Evolutionary conservation across 2,113 vertebrate species (phyloP), one percentile per base, ranked within the genome.

Genomic region (Channa maculata): DNA sequence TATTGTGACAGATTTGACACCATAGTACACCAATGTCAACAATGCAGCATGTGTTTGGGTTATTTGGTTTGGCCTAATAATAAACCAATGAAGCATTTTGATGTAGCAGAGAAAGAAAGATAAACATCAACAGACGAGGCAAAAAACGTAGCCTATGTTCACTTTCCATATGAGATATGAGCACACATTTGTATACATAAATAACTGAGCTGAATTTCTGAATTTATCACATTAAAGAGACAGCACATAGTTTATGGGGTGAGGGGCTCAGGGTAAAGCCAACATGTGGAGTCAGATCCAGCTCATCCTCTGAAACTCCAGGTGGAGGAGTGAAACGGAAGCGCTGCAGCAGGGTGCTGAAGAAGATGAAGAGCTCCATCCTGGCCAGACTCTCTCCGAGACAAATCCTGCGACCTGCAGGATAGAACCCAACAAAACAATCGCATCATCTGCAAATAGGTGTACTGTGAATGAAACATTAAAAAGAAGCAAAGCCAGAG

Each of bases 361-460:
- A 94, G 83, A 95, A 94, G 43, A 95, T n/a, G 78, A 95, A 96
- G 54, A 95, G 85, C 71, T 95, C 94, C 92, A 92, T 95, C 85
- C 87, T 93, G 66, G 95, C 94, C 77, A 95, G 92, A 66, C 89
- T 82, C 77, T 96, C 92, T 3, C 94, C 93, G 0, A 82, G 67
- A 13, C 94, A 95, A 33, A 69, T 55, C 37, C 95, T 92, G 4
- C 84, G 51, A 8, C 95, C 95, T 96, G 86, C 4, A 2, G 5
- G 1, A 51, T n/a, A 39, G 1, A 62, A 3, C 6, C 2, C 14
- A 3, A 12, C 8, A 41, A 44, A 24, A 1, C 2, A 8, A 1
- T 39, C 0, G 0, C 0, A 0, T 39, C 5, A 13, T 3, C 41
- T 51, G 46, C 3, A 6, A 4, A 0, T 2, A n/a, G 24, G 4